Conservation (phyloP, 2,888 invertebrate species). For the Operophtera brumata region DNA sequence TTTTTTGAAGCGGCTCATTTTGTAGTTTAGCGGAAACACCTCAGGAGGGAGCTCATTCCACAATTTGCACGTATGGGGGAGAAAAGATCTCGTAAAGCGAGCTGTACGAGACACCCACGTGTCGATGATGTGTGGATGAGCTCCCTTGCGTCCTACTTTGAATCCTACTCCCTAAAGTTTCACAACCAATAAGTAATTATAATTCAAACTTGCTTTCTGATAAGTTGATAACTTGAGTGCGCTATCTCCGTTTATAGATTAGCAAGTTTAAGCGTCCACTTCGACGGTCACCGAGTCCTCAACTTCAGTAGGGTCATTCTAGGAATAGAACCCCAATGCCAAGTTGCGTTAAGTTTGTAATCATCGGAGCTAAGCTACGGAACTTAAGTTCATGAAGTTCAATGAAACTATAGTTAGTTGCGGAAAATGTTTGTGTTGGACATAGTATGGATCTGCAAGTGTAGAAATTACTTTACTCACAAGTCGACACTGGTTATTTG, state of each 20-base stretch:
- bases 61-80: no score
- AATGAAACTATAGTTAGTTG: slow-evolving; percentile 16
- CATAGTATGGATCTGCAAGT: slow-evolving; percentile 14
- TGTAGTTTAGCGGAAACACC: no score
- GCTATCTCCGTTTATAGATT: slow-evolving; percentile 1
- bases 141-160: no score
- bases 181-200: not conserved
- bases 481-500: no score
- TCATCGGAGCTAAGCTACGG: slow-evolving; percentile 30
- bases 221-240: not conserved
- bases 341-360: slow-evolving; percentile 31
- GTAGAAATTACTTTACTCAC: not conserved
- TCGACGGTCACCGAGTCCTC: slow-evolving; percentile 3
- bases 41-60: no score
- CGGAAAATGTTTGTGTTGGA: slow-evolving; percentile 24
- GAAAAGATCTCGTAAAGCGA: no score
- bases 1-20: no score
- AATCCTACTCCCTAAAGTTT: not conserved
- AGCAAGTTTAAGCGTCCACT: slow-evolving; percentile 13
- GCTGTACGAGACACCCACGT: no score
- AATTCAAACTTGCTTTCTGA: not conserved
- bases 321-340: slow-evolving; percentile 20
- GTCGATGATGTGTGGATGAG: no score
- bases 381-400: slow-evolving; percentile 20
- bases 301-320: slow-evolving; percentile 22